These are phyloP conservation scores for Falco peregrinus DNA, from an alignment of 2,797 vertebrate genomes.

Conservation along the genomic window DNA sequence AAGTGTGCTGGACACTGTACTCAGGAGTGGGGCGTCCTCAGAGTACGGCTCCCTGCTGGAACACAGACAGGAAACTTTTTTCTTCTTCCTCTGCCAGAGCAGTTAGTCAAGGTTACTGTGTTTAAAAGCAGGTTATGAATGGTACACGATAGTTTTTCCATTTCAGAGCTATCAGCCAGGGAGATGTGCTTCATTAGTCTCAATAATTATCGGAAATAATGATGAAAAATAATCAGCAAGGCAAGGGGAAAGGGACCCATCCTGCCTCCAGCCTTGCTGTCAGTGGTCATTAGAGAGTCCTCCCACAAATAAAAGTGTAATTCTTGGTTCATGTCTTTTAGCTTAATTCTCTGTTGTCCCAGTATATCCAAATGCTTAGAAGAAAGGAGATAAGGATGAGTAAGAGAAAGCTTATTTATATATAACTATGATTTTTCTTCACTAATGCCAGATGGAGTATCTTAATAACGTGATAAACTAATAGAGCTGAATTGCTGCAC, in stretches of 20 bases:
- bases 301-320: background rate
- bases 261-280: background rate
- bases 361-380: background rate
- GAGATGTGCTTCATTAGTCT: slow-evolving; percentile 4
- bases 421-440: background rate
- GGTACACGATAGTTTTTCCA: background rate
- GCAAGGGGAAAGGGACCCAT: background rate
- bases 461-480: background rate
- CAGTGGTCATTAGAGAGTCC: background rate
- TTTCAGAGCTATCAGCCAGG: background rate
- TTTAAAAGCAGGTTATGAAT: background rate
- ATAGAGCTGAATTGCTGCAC: background rate
- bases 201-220: slow-evolving; percentile 5
- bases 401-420: background rate
- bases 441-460: background rate
- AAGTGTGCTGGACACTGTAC: background rate
- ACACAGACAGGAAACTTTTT: background rate
- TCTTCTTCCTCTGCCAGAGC: background rate
- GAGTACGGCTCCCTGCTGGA: background rate
- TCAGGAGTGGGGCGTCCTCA: background rate
- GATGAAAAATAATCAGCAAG: background rate
- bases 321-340: background rate
- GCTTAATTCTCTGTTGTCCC: background rate
- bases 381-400: background rate
- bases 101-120: background rate